Conservation (phyloP, 2,888 invertebrate genomes). For the Tortrix viridana region DNA sequence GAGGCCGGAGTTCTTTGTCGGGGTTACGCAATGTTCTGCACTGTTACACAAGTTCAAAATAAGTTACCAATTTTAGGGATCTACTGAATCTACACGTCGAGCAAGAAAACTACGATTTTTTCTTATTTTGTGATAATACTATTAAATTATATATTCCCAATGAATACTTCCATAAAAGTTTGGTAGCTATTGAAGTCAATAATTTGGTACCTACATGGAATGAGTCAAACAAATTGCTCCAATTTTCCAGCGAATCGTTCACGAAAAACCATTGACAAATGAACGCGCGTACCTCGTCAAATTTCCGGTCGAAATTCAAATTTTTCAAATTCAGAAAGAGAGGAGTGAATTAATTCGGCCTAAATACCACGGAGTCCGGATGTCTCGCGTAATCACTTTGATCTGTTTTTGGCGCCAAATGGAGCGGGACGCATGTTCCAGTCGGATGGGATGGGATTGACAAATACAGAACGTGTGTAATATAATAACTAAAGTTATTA, state of each 20-base stretch:
- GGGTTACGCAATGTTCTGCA: too few relatives aligned
- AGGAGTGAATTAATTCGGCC: slow-evolving; percentile 31
- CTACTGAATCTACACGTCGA: not conserved
- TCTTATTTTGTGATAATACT: too few relatives aligned
- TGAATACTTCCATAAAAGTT: too few relatives aligned
- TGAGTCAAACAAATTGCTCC: not conserved
- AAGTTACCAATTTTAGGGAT: not conserved
- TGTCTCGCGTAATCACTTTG: slow-evolving; percentile 72
- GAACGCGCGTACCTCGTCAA: slow-evolving; percentile 1
- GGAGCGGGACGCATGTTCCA: slow-evolving; percentile 42
- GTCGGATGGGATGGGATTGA: slow-evolving; percentile 29
- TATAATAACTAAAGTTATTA: slow-evolving; percentile 3
- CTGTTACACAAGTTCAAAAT: slow-evolving; percentile 4
- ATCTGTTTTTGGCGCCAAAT: slow-evolving; percentile 74
- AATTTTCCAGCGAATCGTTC: not conserved
- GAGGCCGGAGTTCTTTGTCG: too few relatives aligned
- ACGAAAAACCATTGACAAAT: not conserved
- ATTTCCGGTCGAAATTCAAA: slow-evolving; percentile 14
- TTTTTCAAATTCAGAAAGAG: slow-evolving; percentile 27
- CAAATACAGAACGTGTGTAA: slow-evolving; percentile 18
- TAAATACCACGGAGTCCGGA: slow-evolving; percentile 59
- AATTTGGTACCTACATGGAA: not conserved
- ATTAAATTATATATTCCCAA: too few relatives aligned
- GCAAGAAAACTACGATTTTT: too few relatives aligned
- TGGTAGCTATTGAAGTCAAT: not conserved